Evolutionary conservation across 1,140 invertebrate species (phyloP), one percentile per base, ranked within the genome.

Genomic region (Pseudomyrmex dendroicus): DNA sequence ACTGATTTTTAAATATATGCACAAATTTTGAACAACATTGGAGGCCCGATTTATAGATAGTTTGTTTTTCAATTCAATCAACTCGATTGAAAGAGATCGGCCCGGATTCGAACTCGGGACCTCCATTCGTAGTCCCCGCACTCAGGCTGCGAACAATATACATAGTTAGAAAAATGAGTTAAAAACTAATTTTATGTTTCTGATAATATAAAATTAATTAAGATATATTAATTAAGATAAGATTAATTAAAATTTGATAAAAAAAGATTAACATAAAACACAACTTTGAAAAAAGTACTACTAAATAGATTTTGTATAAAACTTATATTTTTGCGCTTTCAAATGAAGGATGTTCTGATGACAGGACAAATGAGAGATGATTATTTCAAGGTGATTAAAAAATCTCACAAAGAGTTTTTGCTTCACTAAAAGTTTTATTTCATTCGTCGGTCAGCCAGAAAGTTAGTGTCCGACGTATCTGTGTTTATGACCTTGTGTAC

Each of bases 401-500:
- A 56, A 59, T 74, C 20, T 8, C 22, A 61, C 10, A 63, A 48
- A 74, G 15, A 74, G 13, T 74, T 52, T 89, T 89, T 83, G 85
- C 87, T 94, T 94, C 91, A 90, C 93, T 94, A 94, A 93, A 94
- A 93, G 93, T 93, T 90, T 93, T 93, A 93, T 94, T 94, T 93
- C 86, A 90, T 90, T 90, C 88, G 80, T 46, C 91, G 88, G 54
- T 22, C 59, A 52, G 5, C 54, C 9, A 44, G 80, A 35, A 35
- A 35, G 35, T 35, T 35, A 35, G 35, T 35, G 35, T 22, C 52
- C 54, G 66, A 59, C 52, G 66, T 57, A 54, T 84, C 54, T 73
- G 50, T 84, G 54, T 52, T 70, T 83, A 59, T 82, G 80, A 77
- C 48, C 62, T 13, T 3, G 20, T 82, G 77, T 84, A 61, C 73